Evolutionary conservation across 2,888 invertebrate genomes (phyloP).

Genomic region (Hirtodrosophila trivittata): DNA sequence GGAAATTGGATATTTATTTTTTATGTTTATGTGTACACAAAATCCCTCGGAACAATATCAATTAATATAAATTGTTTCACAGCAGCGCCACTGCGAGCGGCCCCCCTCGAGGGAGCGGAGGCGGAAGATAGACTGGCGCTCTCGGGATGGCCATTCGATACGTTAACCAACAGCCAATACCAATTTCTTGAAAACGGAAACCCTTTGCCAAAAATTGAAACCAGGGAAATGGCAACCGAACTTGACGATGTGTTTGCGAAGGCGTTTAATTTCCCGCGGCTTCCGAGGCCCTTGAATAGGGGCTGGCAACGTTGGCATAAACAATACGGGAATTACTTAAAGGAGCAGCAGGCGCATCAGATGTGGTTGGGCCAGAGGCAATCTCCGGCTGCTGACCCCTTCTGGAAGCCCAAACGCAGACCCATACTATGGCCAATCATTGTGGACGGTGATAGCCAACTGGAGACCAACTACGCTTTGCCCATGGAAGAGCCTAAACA

Average conservation of each 20-base stretch:
- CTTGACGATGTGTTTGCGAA: constrained; percentile 23
- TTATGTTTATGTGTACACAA: too few species aligned
- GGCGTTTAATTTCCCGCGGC: constrained; percentile 46
- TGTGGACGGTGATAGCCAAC: not conserved
- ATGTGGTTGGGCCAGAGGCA: constrained; percentile 48
- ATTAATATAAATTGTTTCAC: constrained; percentile 38
- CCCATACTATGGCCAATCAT: constrained; percentile 29
- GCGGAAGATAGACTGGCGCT: not conserved
- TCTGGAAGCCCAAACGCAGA: constrained; percentile 35
- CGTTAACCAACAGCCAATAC: constrained; percentile 18
- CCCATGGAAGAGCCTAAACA: constrained; percentile 17
- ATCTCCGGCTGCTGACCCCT: constrained; percentile 57
- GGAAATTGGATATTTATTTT: constrained; percentile 63
- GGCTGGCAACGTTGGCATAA: constrained; percentile 35
- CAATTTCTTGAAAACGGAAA: constrained; percentile 55
- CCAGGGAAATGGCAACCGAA: constrained; percentile 54
- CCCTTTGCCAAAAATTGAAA: constrained; percentile 54
- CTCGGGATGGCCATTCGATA: constrained; percentile 39
- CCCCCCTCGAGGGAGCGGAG: constrained; percentile 30
- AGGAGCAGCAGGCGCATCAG: constrained; percentile 48
- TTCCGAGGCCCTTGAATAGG: constrained; percentile 42
- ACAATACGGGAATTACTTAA: constrained; percentile 24
- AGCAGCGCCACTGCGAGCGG: constrained; percentile 50
- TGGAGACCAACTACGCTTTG: constrained; percentile 9
- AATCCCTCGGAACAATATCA: too few species aligned